Evolutionary conservation across 2,888 invertebrate genomes (phyloP).

Genomic region (Dastarcus helophoroides): DNA sequence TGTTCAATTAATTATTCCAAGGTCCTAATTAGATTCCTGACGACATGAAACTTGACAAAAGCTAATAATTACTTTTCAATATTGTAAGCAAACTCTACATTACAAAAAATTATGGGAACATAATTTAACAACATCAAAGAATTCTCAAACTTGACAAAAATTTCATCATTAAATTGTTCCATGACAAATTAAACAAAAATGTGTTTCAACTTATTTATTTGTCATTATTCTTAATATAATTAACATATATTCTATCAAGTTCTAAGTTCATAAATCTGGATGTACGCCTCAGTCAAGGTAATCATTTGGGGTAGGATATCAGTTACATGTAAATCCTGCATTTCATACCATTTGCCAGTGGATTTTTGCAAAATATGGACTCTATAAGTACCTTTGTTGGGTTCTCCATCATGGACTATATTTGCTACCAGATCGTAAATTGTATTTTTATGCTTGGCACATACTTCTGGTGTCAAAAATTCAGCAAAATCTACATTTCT

Average conservation of each 20-base stretch:
- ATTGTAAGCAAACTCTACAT: no score
- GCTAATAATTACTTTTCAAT: no score
- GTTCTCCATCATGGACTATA: constrained; percentile 97
- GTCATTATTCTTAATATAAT: no score
- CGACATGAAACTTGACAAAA: no score
- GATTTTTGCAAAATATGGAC: constrained; percentile 87
- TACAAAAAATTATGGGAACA: no score
- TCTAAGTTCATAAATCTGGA: constrained; percentile 67
- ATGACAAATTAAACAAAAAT: no score
- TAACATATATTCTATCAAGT: constrained; percentile 8
- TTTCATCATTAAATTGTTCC: no score
- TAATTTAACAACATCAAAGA: no score
- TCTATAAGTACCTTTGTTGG: constrained; percentile 86
- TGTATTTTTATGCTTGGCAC: constrained; percentile 66
- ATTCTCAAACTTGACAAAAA: no score
- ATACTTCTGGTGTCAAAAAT: constrained; percentile 75
- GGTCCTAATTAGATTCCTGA: no score
- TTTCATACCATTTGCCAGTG: constrained; percentile 72
- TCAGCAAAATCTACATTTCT: constrained; percentile 97
- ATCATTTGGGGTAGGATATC: constrained; percentile 99
- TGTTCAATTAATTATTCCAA: no score
- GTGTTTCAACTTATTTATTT: no score
- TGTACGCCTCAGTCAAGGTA: constrained; percentile 96
- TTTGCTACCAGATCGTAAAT: constrained; percentile 97
- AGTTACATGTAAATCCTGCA: constrained; percentile 94